Evolutionary conservation across 2,797 vertebrate species (phyloP), one percentile per base, ranked within the genome.

Genomic region (Acipenser ruthenus): DNA sequence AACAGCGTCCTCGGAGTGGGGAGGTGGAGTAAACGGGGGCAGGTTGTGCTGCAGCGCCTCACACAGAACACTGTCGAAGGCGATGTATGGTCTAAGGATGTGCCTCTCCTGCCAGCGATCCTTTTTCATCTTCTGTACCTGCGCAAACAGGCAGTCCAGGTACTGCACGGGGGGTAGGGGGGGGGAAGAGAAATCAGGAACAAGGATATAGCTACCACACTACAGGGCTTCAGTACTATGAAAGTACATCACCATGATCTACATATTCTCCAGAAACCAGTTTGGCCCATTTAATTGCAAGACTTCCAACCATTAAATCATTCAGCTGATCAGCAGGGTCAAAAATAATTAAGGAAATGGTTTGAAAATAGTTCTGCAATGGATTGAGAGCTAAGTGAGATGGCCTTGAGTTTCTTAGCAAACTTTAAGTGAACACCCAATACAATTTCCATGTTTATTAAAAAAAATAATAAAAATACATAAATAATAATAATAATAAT

Each of bases 51-150:
- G 97, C 65, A 99, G 86, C 0, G 97, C 96, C 83, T 99, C 97
- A 69, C 97, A 99, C 18, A 99, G 89, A 60, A 99, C 93, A 23
- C 95, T 99, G 83, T 99, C 97, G 52, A 99, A 99, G 62, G 96
- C 97, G 62, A 99, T 91, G 83, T 99, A 99, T 0, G 97, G 97
- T 60, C 97, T 91, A 67, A 95, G 86, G 79, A 99, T 94, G 84
- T 99, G 95, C 48, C 96, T 88, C 73, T 99, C 97, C 78, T 97
- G 95, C 97, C 97, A 99, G 70, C 92, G 93, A 78, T 99, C 97
- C 56, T 97, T 98, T 75, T 96, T 97, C 73, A 99, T 69, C 85
- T 99, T 99, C 90, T 99, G 96, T 69, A 97, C 90, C 86, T 99
- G 97, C 73, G 95, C 90, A 94, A 94, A 99, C 47, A 99, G 91